These are phyloP conservation scores for Denticeps clupeoides DNA, from an alignment of 2,797 vertebrate species.

Conservation along the genomic window DNA sequence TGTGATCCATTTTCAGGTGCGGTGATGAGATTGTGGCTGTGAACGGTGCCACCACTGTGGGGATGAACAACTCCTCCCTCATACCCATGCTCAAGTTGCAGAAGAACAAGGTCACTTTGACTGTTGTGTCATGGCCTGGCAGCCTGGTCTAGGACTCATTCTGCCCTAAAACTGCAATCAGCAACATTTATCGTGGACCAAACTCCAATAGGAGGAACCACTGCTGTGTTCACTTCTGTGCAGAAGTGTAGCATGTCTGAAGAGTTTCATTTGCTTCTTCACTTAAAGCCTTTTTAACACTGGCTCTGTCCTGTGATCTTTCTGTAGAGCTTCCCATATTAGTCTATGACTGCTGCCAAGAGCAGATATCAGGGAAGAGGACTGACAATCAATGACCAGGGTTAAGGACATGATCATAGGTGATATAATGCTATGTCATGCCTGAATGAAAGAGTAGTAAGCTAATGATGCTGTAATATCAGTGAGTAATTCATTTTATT, in stretches of 20 bases:
- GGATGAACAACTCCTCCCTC: slow-evolving; percentile 85
- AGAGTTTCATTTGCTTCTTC: no score
- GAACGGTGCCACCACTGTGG: slow-evolving; percentile 74
- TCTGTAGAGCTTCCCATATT: not conserved
- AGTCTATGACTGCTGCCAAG: slow-evolving; percentile 4
- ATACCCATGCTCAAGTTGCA: slow-evolving; percentile 90
- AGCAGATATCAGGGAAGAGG: slow-evolving; percentile 23
- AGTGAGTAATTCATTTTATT: no score
- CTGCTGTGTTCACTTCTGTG: no score
- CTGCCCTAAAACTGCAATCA: not conserved
- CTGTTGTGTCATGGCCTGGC: slow-evolving; percentile 86
- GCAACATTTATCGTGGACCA: no score
- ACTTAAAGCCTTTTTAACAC: no score
- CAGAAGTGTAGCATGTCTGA: no score
- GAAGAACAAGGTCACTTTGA: slow-evolving; percentile 80
- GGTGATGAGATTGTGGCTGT: slow-evolving; percentile 91
- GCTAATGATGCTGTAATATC: no score
- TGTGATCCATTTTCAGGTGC: slow-evolving; percentile 54
- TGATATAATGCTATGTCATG: not conserved
- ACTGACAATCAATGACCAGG: slow-evolving; percentile 37
- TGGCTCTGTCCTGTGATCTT: not conserved
- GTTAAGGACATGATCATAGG: slow-evolving; percentile 7
- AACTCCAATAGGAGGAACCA: no score
- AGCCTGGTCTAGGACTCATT: slow-evolving; percentile 63
- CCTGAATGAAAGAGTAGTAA: no score